These are phyloP conservation scores for Oceanodroma tethys DNA, from an alignment of 2,113 vertebrate genomes.

Conservation along the genomic window DNA sequence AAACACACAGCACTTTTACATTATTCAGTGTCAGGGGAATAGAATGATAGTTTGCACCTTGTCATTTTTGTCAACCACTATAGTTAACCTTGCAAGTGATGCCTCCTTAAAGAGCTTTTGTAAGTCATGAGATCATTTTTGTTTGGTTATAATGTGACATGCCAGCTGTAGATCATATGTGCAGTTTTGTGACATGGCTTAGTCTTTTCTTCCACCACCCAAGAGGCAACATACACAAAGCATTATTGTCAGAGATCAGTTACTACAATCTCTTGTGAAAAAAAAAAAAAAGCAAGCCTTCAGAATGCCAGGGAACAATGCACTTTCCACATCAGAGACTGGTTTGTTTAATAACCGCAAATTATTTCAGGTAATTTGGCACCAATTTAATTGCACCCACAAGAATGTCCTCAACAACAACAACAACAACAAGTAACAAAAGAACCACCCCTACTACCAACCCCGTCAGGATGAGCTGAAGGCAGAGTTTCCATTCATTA, in stretches of 20 bases:
- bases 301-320: slow-evolving; percentile 20
- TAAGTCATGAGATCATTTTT: not conserved
- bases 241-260: slow-evolving; percentile 10
- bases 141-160: not conserved
- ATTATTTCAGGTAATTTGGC: slow-evolving; percentile 69
- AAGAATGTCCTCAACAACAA: slow-evolving; percentile 34
- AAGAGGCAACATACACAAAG: slow-evolving; percentile 18
- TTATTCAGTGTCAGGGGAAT: not conserved
- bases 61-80: not conserved
- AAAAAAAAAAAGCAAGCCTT: not conserved
- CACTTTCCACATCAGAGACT: slow-evolving; percentile 43
- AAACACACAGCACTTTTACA: not conserved
- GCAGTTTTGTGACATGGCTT: not conserved
- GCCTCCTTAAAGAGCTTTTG: not conserved
- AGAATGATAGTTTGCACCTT: not conserved
- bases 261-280: not conserved
- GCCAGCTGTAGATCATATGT: slow-evolving; percentile 5
- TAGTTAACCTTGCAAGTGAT: not conserved
- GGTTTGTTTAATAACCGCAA: slow-evolving; percentile 60
- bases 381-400: slow-evolving; percentile 44
- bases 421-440: slow-evolving; percentile 33
- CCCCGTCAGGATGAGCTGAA: not conserved
- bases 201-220: slow-evolving; percentile 15
- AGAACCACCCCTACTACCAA: not conserved
- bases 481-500: slow-evolving; percentile 48